Evolutionary conservation across 1,140 invertebrate genomes (phyloP), one percentile per base, ranked within the genome.

Genomic region (Yoshiicerus persimilis): DNA sequence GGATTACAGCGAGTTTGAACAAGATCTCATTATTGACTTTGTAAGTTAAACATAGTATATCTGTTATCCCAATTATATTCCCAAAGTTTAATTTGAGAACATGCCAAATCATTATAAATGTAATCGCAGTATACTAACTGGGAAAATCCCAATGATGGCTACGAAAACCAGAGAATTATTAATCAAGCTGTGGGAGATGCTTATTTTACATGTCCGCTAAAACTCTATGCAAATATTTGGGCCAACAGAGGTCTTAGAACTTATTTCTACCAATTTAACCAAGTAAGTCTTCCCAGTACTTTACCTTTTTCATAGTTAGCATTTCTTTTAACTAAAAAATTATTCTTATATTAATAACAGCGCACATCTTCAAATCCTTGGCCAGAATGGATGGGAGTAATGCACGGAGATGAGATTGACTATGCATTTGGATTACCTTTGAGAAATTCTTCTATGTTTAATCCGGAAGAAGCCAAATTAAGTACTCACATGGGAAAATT

Each of bases 301-400:
- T n/a, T n/a, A n/a, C n/a, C n/a, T n/a, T n/a, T n/a, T n/a, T 47
- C 13, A 1, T 47, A 20, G 11, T 41, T 13, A 11, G 10, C n/a
- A n/a, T n/a, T n/a, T n/a, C n/a, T n/a, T 41, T 41, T 6, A 41
- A 41, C 39, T 11, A 41, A 11, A 41, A 41, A 41, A 41, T 41
- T 41, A 41, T 41, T 41, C 10, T 75, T 25, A n/a, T 20, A 38
- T 66, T n/a, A n/a, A 0, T 84, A 10, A 30, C 95, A 98, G 95
- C 95, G 97, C 90, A 97, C 96, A 11, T 96, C 96, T 91, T 96
- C 95, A 16, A 96, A 96, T 91, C 94, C 97, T 34, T 99, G 98
- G 98, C 97, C 97, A 27, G 95, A 97, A 92, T 99, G 98, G 98
- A 98, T 99, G 97, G 98, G 98, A 0, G 97, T 98, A 66, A 96